A percentile compares a stretch with the other conserved stretches of the same genome.
These are phyloP conservation scores for Ginglymostoma cirratum DNA, from an alignment of 2,113 vertebrate species.

Conservation along the genomic window DNA sequence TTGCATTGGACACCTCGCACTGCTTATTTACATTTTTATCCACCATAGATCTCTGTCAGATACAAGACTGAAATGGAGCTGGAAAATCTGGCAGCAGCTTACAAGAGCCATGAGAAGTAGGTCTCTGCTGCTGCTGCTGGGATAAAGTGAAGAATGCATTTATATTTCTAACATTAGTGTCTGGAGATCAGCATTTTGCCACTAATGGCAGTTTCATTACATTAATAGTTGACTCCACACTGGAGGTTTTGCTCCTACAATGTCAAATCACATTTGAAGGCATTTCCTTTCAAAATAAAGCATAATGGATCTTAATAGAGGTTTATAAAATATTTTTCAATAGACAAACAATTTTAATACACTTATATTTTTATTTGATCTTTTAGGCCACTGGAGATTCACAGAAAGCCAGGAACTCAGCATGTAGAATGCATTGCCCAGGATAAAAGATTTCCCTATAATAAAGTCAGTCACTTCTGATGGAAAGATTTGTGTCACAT, in stretches of 20 bases:
- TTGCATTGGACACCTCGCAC: not conserved
- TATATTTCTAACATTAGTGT: not conserved
- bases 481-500: constrained; percentile 23
- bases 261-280: not conserved
- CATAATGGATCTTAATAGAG: not conserved
- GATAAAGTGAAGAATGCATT: not conserved
- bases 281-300: not conserved
- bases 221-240: not conserved
- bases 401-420: constrained; percentile 2
- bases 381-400: constrained; percentile 31
- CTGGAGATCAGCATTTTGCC: not conserved
- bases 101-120: not conserved
- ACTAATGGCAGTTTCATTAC: not conserved
- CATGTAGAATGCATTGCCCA: constrained; percentile 28
- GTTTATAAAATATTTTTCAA: not conserved
- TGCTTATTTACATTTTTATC: not conserved
- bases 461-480: constrained; percentile 19
- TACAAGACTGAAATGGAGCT: not conserved
- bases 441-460: constrained; percentile 11
- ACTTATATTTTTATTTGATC: constrained; percentile 14
- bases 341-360: not conserved
- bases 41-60: not conserved
- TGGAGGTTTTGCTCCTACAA: not conserved
- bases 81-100: not conserved
- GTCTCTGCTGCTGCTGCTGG: not conserved